Evolutionary conservation across 1,140 invertebrate genomes (phyloP), one percentile per base, ranked within the genome.

Genomic region (Drosophila seguyi): DNA sequence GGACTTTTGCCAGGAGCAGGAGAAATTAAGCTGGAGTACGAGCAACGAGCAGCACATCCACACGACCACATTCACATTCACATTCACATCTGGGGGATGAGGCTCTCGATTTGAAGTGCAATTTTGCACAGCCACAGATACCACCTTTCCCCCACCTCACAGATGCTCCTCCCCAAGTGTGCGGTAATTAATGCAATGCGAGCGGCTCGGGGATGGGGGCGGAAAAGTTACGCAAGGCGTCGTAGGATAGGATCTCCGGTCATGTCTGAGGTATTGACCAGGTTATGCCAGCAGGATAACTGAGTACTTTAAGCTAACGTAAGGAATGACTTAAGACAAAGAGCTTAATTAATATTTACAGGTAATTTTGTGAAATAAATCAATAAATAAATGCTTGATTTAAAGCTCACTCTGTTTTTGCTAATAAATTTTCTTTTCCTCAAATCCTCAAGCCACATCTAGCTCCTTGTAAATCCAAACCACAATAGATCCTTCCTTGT

Each of bases 141-240:
- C 88, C 67, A 22, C 36, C 52, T 11, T 20, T 29, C 61, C 18
- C 16, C 45, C 38, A 6, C 31, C 38, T 60, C 34, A 18, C 69
- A 73, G 57, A 61, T 76, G 69, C 82, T 78, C 71, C 82, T 78
- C 66, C 68, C 61, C 77, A 47, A 74, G 81, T 80, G 53, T 76
- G 75, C 75, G 85, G 85, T 88, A 88, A 88, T 88, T 88, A 88
- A 88, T 90, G 84, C 83, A 88, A 79, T 73, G 67, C 36, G 66
- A 47, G 36, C 29, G 20, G 22, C 18, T 22, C 16, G 36, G 13
- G 18, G 44, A 57, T 56, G 75, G 41, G 41, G 61, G 48, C 31
- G 42, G 44, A 47, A 80, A 67, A 38, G 47, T 63, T 63, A 50
- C 45, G 55, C 53, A 65, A 57, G 20, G 66, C 31, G 42, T 55